A percentile compares a stretch with the other conserved stretches of the same genome.
These are phyloP conservation scores for Acyrthosiphon pisum DNA, from an alignment of 1,140 invertebrate genomes.

Conservation along the genomic window DNA sequence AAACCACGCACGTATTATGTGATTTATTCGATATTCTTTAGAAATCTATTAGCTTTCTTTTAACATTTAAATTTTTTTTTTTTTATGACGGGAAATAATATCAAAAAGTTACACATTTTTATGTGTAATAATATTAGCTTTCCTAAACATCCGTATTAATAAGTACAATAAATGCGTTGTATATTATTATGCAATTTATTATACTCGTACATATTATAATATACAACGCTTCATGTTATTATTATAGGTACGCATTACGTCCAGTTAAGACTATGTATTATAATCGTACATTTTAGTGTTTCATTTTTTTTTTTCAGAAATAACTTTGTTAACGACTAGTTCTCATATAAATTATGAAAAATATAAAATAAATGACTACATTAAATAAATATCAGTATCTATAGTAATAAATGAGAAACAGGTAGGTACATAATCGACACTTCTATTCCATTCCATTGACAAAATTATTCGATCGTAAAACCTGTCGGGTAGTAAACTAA, in stretches of 20 bases:
- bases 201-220: not conserved
- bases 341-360: conserved; percentile 18
- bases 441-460: not conserved
- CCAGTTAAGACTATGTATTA: not conserved
- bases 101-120: not conserved
- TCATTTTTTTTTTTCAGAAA: not conserved
- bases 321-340: conserved; percentile 10
- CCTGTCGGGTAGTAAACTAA: not conserved
- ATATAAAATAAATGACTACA: not conserved
- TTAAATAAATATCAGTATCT: not conserved
- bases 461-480: conserved; percentile 18
- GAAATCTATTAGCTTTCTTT: conserved; percentile 16
- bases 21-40: not conserved
- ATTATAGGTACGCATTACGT: not conserved
- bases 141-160: not conserved
- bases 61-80: not conserved
- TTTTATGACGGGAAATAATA: not conserved
- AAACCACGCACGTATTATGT: not conserved
- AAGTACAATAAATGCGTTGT: not conserved
- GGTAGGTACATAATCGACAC: not conserved
- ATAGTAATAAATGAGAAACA: not conserved
- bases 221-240: not conserved
- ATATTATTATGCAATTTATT: not conserved
- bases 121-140: not conserved
- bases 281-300: conserved; percentile 11